phyloP scores from a whole-genome alignment of 2,888 invertebrate genomes.

The Beris chalybata region DNA sequence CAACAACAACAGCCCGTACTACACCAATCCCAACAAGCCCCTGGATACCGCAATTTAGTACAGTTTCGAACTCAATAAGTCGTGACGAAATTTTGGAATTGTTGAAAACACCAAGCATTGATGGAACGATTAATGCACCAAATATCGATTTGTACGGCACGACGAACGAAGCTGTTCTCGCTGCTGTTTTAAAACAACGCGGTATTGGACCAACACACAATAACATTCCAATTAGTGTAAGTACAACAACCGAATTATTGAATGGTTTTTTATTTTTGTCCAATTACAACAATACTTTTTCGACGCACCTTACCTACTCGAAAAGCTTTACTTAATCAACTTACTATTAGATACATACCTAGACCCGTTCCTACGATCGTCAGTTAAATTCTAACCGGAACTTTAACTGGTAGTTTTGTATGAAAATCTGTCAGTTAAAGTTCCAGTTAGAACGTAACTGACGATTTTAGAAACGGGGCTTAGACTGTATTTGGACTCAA shows the following conservation, averaged over 20 bases:
- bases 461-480: no score
- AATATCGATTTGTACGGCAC: constrained; percentile 58
- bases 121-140: constrained; percentile 39
- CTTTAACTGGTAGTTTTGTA: no score
- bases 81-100: constrained; percentile 43
- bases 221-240: constrained; percentile 47
- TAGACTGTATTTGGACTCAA: no score
- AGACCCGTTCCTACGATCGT: no score
- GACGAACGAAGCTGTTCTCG: constrained; percentile 69
- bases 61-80: constrained; percentile 45
- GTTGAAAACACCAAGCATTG: constrained; percentile 44
- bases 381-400: no score
- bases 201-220: constrained; percentile 69
- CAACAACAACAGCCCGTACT: constrained; percentile 48
- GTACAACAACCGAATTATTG: constrained; percentile 12
- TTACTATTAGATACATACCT: no score
- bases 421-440: no score
- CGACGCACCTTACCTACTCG: no score
- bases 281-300: no score
- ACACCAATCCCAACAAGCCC: constrained; percentile 27
- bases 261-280: no score
- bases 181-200: constrained; percentile 70
- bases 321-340: no score
- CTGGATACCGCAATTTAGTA: constrained; percentile 31
- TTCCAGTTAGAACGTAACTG: no score